These are phyloP conservation scores for Athripsodes cinereus DNA, from an alignment of 2,888 invertebrate genomes.

Conservation along the genomic window DNA sequence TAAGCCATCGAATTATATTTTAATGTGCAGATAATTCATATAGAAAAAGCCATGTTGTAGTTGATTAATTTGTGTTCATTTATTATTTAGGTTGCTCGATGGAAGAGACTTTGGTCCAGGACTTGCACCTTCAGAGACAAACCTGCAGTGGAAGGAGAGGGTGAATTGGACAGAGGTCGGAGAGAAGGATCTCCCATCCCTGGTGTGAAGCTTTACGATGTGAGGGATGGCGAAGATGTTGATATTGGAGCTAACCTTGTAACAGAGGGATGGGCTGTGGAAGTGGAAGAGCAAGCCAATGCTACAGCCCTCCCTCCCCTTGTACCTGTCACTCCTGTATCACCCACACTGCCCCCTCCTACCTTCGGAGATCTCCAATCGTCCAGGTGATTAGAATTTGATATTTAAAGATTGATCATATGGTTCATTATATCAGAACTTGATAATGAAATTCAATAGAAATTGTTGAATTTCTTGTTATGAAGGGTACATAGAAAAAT, in stretches of 20 bases:
- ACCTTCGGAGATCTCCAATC: conserved; percentile 42
- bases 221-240: conserved; percentile 55
- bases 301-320: conserved; percentile 32
- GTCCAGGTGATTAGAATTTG: conserved; percentile 34
- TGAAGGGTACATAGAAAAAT: too few species aligned
- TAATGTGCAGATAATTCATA: too few species aligned
- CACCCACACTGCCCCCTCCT: conserved; percentile 26
- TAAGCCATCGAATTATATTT: too few species aligned
- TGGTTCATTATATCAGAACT: too few species aligned
- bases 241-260: conserved; percentile 59
- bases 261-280: conserved; percentile 51
- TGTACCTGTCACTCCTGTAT: conserved; percentile 30
- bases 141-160: conserved; percentile 29
- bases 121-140: conserved; percentile 66
- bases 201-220: conserved; percentile 69
- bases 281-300: conserved; percentile 31
- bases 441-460: too few species aligned
- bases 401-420: too few species aligned
- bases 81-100: conserved; percentile 56
- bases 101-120: conserved; percentile 73
- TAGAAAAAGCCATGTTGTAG: too few species aligned
- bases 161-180: conserved; percentile 35
- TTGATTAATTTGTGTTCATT: neutral
- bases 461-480: too few species aligned
- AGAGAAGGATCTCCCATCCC: conserved; percentile 70